Evolutionary conservation across 2,888 invertebrate species (phyloP), one percentile per base, ranked within the genome.

Genomic region (Lasius platythorax): DNA sequence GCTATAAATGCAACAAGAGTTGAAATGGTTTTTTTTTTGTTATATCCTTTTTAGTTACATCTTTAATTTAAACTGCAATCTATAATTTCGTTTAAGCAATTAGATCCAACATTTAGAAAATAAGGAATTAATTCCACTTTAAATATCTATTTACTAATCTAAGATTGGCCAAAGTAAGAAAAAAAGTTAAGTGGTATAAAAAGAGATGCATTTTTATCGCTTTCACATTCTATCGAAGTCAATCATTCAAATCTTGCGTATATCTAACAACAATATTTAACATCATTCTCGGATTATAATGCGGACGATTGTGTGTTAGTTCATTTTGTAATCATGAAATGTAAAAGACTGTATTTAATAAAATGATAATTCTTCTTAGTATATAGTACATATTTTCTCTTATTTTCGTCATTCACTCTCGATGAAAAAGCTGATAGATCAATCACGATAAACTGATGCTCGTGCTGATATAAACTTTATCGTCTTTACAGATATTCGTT

Each of bases 291-390:
- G 8, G 33, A n/a, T 46, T 53, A 58, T 43, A 63, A 50, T 28
- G 33, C 73, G 6, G 43, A 82, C 53, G 43, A 66, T 84, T 66
- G 50, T 58, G 40, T 63, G 56, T 75, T 63, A 58, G 28, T 83
- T 73, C 70, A 85, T 67, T 23, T 23, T 89, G 87, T 91, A 87
- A 87, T 89, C 87, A 87, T 81, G 66, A 84, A 85, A 86, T 90
- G 88, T 91, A 92, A 85, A 93, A 93, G 93, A 93, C 92, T 93
- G 93, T 92, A 87, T 93, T 93, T 91, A 93, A 93, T 93, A 93
- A 93, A 93, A 87, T 78, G 87, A 78, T 87, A 89, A 85, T 90
- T 91, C 90, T 89, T 91, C 91, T 91, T 87, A 82, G 43, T 89
- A 85, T 2, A 66, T 23, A 23, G 23, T 23, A 23, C 1, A 33